phyloP scores from a whole-genome alignment of 1,140 invertebrate species.

The Pantala flavescens region DNA sequence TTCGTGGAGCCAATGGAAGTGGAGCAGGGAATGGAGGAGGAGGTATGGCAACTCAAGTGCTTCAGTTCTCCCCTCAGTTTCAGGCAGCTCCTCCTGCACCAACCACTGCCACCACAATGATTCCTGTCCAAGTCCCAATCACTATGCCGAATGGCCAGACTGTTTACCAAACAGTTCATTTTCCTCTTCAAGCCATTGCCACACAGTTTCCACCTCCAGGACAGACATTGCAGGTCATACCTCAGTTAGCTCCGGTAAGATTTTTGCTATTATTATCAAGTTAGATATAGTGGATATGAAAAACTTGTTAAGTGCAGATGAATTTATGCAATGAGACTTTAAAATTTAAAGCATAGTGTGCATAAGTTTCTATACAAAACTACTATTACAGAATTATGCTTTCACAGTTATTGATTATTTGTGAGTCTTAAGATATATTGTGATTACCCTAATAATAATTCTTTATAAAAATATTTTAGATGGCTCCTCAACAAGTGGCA shows the following conservation, averaged over 20 bases:
- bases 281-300: too few relatives aligned
- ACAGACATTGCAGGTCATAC: conserved; percentile 59
- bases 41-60: conserved; percentile 42
- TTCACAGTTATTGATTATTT: too few relatives aligned
- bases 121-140: conserved; percentile 87
- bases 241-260: conserved; percentile 38
- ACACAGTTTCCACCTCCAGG: conserved; percentile 42
- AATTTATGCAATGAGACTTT: too few relatives aligned
- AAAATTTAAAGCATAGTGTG: too few relatives aligned
- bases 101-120: conserved; percentile 37
- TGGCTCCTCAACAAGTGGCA: conserved; percentile 55
- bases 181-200: conserved; percentile 69
- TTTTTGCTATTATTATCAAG: neutral
- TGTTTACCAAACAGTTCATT: conserved; percentile 84
- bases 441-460: too few relatives aligned
- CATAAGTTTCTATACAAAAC: too few relatives aligned
- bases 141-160: conserved; percentile 82
- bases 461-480: conserved; percentile 33
- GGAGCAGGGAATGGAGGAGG: conserved; percentile 58
- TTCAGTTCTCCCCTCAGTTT: conserved; percentile 49
- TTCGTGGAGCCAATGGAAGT: conserved; percentile 37
- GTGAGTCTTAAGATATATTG: too few relatives aligned
- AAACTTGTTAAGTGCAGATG: too few relatives aligned
- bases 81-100: neutral
- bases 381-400: too few relatives aligned